Evolutionary conservation across 2,797 vertebrate species (phyloP).

Genomic region (Chrysocyon brachyurus): DNA sequence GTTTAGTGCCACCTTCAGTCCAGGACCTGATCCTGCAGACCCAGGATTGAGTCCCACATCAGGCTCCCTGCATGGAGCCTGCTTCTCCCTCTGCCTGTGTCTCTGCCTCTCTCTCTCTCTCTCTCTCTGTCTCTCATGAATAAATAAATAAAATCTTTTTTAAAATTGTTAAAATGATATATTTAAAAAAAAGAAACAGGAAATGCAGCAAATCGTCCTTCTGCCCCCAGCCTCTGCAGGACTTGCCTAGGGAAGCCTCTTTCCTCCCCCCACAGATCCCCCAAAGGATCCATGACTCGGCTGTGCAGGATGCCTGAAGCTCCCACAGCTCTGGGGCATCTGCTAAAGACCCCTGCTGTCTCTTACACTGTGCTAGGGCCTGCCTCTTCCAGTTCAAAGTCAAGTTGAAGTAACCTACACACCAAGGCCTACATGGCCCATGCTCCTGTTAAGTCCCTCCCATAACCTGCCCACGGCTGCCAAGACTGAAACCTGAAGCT

Average conservation of each 20-base stretch:
- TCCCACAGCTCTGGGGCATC: background rate
- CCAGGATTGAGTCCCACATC: too few species aligned
- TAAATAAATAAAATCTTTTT: too few species aligned
- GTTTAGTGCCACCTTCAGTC: too few species aligned
- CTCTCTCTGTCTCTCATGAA: too few species aligned
- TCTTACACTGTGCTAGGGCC: background rate
- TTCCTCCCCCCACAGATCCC: background rate
- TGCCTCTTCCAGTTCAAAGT: background rate
- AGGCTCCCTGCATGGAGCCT: too few species aligned
- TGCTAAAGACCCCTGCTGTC: background rate
- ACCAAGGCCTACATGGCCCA: background rate
- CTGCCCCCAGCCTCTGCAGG: accelerated
- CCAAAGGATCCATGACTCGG: background rate
- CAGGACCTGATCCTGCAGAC: too few species aligned
- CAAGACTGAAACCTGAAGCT: background rate
- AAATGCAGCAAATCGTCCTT: background rate
- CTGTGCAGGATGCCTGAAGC: background rate
- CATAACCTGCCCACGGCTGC: background rate
- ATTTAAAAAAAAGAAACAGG: background rate
- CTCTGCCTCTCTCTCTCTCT: too few species aligned
- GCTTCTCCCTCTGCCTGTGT: too few species aligned
- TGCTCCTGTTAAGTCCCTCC: background rate
- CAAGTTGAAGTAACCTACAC: background rate
- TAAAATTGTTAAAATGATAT: too few species aligned
- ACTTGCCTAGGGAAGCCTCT: background rate